Conservation (phyloP, 2,888 invertebrate genomes). For the Chymomyza amoena region DNA sequence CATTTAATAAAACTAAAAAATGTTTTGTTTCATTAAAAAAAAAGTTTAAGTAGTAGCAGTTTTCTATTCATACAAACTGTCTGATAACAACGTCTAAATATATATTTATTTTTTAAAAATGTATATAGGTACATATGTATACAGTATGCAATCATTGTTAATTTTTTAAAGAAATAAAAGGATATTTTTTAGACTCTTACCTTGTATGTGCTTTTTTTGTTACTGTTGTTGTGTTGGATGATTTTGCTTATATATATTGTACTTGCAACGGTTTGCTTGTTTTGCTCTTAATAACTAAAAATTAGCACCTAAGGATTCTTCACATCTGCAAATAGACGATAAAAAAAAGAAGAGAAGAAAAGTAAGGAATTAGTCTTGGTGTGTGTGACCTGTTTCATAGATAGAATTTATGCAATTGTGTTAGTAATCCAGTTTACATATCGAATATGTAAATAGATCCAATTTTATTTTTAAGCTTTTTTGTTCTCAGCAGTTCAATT, state of each 20-base stretch:
- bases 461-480: not conserved
- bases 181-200: not conserved
- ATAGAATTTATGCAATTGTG: constrained; percentile 8
- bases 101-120: no score
- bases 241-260: constrained; percentile 47
- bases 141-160: no score
- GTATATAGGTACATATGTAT: no score
- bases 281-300: constrained; percentile 76
- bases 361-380: constrained; percentile 13
- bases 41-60: no score
- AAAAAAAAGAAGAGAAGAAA: constrained; percentile 15
- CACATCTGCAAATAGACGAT: constrained; percentile 74
- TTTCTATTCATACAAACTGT: no score
- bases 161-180: not conserved
- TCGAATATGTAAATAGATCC: not conserved
- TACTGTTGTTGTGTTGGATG: constrained; percentile 4
- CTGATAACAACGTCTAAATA: no score
- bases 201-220: constrained; percentile 9
- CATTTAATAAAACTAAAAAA: no score
- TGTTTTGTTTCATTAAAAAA: no score
- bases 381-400: constrained; percentile 34
- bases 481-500: not conserved
- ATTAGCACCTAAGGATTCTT: constrained; percentile 79
- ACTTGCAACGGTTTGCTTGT: constrained; percentile 30
- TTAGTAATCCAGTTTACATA: constrained; percentile 19